Percentiles rank a stretch among this genome's conserved stretches.
Conservation (phyloP, 2,113 vertebrate genomes). For the Chunga burmeisteri region DNA sequence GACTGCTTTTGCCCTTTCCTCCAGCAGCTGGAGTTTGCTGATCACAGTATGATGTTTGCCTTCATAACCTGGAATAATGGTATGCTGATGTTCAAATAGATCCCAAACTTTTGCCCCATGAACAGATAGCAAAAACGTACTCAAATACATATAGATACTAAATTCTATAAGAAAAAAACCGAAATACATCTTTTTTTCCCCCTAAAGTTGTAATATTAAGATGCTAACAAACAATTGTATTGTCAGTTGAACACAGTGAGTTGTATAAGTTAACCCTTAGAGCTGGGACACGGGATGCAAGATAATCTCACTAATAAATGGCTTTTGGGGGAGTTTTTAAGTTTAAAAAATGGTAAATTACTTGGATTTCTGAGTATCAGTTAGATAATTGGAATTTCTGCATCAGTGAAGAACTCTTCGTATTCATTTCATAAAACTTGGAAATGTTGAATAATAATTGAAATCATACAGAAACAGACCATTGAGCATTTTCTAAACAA, state of each 20-base stretch:
- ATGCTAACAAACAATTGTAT: not conserved
- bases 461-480: not conserved
- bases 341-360: not conserved
- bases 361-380: not conserved
- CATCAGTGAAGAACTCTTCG: not conserved
- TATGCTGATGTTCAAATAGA: slow-evolving; percentile 49
- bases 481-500: not conserved
- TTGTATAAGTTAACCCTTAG: not conserved
- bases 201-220: not conserved
- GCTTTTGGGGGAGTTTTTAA: not conserved
- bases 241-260: not conserved
- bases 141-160: not conserved
- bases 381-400: not conserved
- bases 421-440: not conserved
- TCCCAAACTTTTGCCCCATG: slow-evolving; percentile 70
- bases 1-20: slow-evolving; percentile 63
- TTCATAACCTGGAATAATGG: slow-evolving; percentile 61
- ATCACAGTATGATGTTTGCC: slow-evolving; percentile 27
- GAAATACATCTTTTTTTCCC: not conserved
- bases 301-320: not conserved
- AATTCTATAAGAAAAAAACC: not conserved
- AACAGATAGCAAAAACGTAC: not conserved
- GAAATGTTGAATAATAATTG: not conserved
- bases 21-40: slow-evolving; percentile 57
- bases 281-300: not conserved